Evolutionary conservation across 1,140 invertebrate genomes (phyloP).

Genomic region (Drosophila lini): DNA sequence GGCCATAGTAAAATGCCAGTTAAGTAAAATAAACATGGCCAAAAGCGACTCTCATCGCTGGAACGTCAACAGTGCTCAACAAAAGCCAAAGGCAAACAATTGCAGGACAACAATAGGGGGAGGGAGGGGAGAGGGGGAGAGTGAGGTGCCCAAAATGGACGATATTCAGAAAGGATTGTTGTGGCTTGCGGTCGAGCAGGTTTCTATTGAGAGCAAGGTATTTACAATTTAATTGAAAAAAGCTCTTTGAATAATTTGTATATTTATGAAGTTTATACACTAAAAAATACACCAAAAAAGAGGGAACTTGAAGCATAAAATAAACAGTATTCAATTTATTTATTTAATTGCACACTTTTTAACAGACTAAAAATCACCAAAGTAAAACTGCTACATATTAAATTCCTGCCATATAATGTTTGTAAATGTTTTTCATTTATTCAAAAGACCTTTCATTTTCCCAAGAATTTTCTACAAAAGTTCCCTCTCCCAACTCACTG

Average conservation of each 20-base stretch:
- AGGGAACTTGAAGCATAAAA: neutral
- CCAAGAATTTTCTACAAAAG: neutral
- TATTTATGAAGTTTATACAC: neutral
- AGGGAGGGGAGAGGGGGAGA: neutral
- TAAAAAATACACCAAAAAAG: neutral
- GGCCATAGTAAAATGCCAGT: constrained; percentile 61
- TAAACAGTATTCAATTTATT: neutral
- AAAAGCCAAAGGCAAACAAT: constrained; percentile 43
- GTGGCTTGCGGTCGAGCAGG: constrained; percentile 32
- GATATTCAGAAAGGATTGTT: constrained; percentile 27
- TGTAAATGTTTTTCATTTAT: neutral
- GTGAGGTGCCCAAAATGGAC: neutral
- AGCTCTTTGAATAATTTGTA: constrained; percentile 7
- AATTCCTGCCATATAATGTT: neutral
- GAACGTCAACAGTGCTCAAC: constrained; percentile 36
- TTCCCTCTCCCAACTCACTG: neutral
- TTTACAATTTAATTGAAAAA: constrained; percentile 35
- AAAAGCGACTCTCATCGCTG: constrained; percentile 29
- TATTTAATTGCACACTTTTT: neutral
- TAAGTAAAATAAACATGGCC: constrained; percentile 73
- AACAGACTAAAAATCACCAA: neutral
- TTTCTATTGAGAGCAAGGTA: constrained; percentile 19
- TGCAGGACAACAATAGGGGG: neutral
- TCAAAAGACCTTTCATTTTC: neutral
- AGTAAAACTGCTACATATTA: neutral